Percentiles rank a stretch among this genome's conserved stretches.
Evolutionary conservation across 2,797 vertebrate species (phyloP).

Genomic region (Gephyroberyx darwinii): DNA sequence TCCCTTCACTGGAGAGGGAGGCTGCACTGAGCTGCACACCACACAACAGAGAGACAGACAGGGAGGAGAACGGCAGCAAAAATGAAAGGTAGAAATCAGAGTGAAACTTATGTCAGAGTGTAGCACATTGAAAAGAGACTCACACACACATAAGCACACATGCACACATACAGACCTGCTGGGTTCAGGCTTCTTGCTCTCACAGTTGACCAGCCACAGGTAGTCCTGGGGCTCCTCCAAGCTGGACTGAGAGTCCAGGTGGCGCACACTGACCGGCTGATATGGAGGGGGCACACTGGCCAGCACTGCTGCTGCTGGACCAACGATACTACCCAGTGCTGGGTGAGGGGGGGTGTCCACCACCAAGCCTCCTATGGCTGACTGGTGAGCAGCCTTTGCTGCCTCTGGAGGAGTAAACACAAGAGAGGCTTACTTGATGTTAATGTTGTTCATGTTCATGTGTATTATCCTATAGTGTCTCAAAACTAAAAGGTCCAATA

Average conservation of each 20-base stretch:
- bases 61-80: constrained; percentile 51
- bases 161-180: constrained; percentile 83
- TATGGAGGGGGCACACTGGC: constrained; percentile 89
- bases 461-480: background rate
- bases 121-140: background rate
- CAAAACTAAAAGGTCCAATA: constrained; percentile 5
- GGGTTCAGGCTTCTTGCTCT: constrained; percentile 97
- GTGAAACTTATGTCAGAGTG: background rate
- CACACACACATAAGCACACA: background rate
- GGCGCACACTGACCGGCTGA: constrained; percentile 91
- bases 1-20: constrained; percentile 86
- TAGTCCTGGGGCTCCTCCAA: constrained; percentile 98
- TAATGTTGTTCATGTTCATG: background rate
- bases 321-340: constrained; percentile 77
- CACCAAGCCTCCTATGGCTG: constrained; percentile 79
- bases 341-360: constrained; percentile 86
- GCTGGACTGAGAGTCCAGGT: constrained; percentile 88
- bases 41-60: constrained; percentile 44
- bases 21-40: constrained; percentile 79
- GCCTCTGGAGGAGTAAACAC: constrained; percentile 80
- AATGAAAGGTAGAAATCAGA: constrained; percentile 46
- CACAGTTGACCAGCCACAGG: constrained; percentile 95
- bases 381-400: constrained; percentile 87
- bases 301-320: constrained; percentile 77
- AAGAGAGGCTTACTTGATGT: constrained; percentile 9